phyloP scores from a whole-genome alignment of 1,140 invertebrate species.

The Pogonomyrmex californicus region DNA sequence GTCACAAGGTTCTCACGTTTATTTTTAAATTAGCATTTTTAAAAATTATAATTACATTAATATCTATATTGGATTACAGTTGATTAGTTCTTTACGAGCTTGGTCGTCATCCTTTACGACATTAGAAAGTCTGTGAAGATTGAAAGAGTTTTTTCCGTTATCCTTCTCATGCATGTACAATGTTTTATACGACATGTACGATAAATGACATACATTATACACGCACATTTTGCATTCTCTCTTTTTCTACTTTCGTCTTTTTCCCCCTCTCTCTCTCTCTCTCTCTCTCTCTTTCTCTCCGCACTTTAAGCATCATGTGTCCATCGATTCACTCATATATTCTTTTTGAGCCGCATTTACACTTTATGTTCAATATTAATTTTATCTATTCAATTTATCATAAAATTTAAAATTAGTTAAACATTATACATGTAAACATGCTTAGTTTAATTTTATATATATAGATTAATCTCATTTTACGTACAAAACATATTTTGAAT shows the following conservation, averaged over 20 bases:
- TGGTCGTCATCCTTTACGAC: slow-evolving; percentile 75
- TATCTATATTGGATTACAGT: slow-evolving; percentile 24
- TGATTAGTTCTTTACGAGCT: slow-evolving; percentile 67
- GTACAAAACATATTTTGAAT: background rate
- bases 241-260: background rate
- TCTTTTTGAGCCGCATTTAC: slow-evolving; percentile 10
- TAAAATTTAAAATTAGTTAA: slow-evolving; percentile 2
- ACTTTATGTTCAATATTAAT: background rate
- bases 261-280: background rate
- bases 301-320: background rate
- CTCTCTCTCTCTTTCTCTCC: background rate
- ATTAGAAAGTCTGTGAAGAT: slow-evolving; percentile 62
- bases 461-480: background rate
- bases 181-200: background rate
- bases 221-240: background rate
- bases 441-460: background rate
- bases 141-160: slow-evolving; percentile 27
- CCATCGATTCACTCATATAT: background rate
- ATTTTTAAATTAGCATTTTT: slow-evolving; percentile 40
- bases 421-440: background rate
- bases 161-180: background rate
- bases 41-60: slow-evolving; percentile 37
- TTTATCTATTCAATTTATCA: background rate
- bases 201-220: slow-evolving; percentile 27
- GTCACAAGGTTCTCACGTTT: slow-evolving; percentile 15